Evolutionary conservation across 2,113 vertebrate species (phyloP).

Genomic region (Chaetodon trifascialis): DNA sequence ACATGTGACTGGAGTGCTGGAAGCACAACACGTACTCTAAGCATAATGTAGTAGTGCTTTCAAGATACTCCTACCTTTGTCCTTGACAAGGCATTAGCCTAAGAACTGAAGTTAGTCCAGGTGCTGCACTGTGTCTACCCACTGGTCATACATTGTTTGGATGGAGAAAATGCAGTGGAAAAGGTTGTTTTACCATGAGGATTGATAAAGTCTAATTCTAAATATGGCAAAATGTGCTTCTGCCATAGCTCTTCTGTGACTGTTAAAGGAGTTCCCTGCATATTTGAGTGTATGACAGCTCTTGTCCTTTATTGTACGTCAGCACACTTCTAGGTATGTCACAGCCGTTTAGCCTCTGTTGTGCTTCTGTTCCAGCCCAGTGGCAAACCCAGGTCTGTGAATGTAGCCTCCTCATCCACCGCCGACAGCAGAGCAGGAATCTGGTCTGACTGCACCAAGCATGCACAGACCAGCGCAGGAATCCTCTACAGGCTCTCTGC

Average conservation of each 20-base stretch:
- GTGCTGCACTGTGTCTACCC: neutral
- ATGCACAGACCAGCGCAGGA: slow-evolving; percentile 84
- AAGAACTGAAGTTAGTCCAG: neutral
- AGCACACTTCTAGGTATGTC: slow-evolving; percentile 53
- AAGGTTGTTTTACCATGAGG: neutral
- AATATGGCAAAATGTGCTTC: neutral
- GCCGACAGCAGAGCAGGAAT: slow-evolving; percentile 72
- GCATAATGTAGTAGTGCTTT: neutral
- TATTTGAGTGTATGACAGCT: neutral
- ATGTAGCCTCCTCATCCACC: slow-evolving; percentile 50
- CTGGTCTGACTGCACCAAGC: slow-evolving; percentile 81
- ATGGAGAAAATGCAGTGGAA: neutral
- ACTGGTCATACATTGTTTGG: neutral
- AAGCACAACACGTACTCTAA: neutral
- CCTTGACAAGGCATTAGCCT: slow-evolving; percentile 2
- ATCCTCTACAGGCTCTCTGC: slow-evolving; percentile 72
- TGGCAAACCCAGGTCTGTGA: slow-evolving; percentile 58
- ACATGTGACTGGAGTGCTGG: neutral
- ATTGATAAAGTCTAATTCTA: neutral
- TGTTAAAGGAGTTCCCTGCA: slow-evolving; percentile 26
- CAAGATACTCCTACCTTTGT: neutral
- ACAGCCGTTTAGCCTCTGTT: slow-evolving; percentile 51
- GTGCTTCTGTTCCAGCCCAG: slow-evolving; percentile 57
- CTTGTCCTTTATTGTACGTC: neutral
- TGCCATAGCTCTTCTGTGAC: neutral